Conservation (phyloP, 1,140 invertebrate species). For the Protaetia brevitarsis region DNA sequence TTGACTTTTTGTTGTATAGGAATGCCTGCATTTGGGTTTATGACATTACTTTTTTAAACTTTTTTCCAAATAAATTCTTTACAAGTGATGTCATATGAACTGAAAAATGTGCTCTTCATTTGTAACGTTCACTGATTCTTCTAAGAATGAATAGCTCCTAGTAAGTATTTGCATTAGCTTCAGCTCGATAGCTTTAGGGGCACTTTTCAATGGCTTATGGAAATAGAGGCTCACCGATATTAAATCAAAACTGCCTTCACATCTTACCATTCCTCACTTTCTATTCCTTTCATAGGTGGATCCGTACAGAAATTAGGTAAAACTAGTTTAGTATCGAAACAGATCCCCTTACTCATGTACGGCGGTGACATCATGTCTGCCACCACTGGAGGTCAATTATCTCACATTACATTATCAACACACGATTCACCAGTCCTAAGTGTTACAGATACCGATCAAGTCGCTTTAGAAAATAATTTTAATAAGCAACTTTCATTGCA, state of each 20-base stretch:
- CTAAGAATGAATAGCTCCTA: too few relatives aligned
- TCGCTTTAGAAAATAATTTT: slow-evolving; percentile 42
- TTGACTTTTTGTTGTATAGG: too few relatives aligned
- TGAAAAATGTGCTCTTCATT: too few relatives aligned
- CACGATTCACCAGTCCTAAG: slow-evolving; percentile 54
- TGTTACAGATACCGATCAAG: slow-evolving; percentile 35
- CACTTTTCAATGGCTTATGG: too few relatives aligned
- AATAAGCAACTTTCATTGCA: slow-evolving; percentile 48
- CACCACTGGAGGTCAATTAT: slow-evolving; percentile 63
- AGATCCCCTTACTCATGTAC: slow-evolving; percentile 78
- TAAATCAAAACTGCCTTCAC: neutral
- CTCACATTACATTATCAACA: slow-evolving; percentile 53
- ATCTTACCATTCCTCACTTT: neutral
- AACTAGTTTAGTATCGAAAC: slow-evolving; percentile 73
- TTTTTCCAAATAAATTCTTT: too few relatives aligned
- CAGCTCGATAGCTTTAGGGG: too few relatives aligned
- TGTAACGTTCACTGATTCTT: too few relatives aligned
- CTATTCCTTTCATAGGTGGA: slow-evolving; percentile 50
- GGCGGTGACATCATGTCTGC: slow-evolving; percentile 75
- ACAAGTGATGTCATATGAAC: too few relatives aligned
- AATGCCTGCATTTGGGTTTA: too few relatives aligned
- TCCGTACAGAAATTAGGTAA: slow-evolving; percentile 64
- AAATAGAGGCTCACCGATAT: too few relatives aligned
- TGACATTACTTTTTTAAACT: too few relatives aligned
- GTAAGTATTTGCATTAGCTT: too few relatives aligned